A percentile compares a stretch with the other conserved stretches of the same genome.
phyloP scores from a whole-genome alignment of 2,888 invertebrate species.

The Alitta virens region DNA sequence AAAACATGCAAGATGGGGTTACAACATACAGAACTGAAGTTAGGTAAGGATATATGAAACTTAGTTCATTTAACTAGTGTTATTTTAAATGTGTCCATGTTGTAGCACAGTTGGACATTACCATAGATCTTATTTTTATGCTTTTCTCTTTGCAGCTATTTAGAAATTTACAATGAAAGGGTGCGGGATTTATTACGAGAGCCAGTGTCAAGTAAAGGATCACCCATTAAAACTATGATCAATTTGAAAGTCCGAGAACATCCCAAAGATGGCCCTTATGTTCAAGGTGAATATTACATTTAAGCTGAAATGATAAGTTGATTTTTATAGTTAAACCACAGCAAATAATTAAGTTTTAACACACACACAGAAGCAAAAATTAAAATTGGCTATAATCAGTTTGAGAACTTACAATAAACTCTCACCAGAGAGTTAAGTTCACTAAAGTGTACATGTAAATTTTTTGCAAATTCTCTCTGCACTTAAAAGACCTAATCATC shows the following conservation, averaged over 20 bases:
- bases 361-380: too few relatives aligned
- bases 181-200: slow-evolving; percentile 68
- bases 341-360: too few relatives aligned
- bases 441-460: too few relatives aligned
- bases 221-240: slow-evolving; percentile 53
- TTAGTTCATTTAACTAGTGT: too few relatives aligned
- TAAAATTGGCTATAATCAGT: too few relatives aligned
- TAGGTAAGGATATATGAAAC: slow-evolving; percentile 43
- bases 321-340: not conserved
- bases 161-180: slow-evolving; percentile 79
- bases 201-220: not conserved
- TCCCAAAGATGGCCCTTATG: slow-evolving; percentile 73
- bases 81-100: too few relatives aligned
- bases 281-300: slow-evolving; percentile 72
- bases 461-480: too few relatives aligned
- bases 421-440: too few relatives aligned
- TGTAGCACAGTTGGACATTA: too few relatives aligned
- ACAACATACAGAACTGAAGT: slow-evolving; percentile 59
- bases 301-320: not conserved
- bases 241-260: slow-evolving; percentile 74
- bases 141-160: slow-evolving; percentile 59
- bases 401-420: too few relatives aligned
- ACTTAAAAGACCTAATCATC: too few relatives aligned
- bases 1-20: slow-evolving; percentile 38
- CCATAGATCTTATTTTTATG: too few relatives aligned